Base-by-base conservation (phyloP, 2,113 vertebrate genomes). In the Sterna hirundo region DNA sequence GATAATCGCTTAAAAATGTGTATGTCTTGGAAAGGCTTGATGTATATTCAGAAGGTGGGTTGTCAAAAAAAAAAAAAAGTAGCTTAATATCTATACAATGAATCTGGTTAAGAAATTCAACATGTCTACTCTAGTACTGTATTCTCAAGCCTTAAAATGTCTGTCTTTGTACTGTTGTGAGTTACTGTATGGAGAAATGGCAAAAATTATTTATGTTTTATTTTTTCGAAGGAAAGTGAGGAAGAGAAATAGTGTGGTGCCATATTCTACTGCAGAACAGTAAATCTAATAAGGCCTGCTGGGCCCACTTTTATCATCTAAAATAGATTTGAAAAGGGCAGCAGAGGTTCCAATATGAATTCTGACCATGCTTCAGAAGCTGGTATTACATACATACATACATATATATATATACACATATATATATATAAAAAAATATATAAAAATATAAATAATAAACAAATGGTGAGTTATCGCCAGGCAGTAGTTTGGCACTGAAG, bases 221-320 rank as follows among this genome's bases (percentile, higher is more conserved):
- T 85, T 97, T 96, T 96, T 94, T 96, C 88, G 96, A 91, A 4
- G 4, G 54, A 17, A 95, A 84, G 79, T 76, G 61, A 66, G 32
- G 9, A 96, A 93, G 57, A 83, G 71, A 93, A 96, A 83, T 93
- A 91, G 62, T 83, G 9, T 66, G 57, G 36, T 89, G 34, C 80
- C 74, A 69, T 92, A 60, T 90, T 96, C 86, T 76, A 34, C 58
- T 54, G n/a, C 44, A 52, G 81, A 86, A 88, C 51, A 92, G 55
- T 97, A 96, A 96, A 96, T 95, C 86, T 86, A 96, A 79, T 97
- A 92, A 96, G 93, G 90, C 30, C 91, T 97, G 61, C 93, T 96
- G 88, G 83, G 94, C 68, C 84, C 46, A 74, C 76, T 97, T 96
- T 91, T 96, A 88, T 95, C 58, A 92, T 86, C 72, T 90, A 54